phyloP scores from a whole-genome alignment of 2,797 vertebrate genomes.

The Hapalemur alaotrensis region DNA sequence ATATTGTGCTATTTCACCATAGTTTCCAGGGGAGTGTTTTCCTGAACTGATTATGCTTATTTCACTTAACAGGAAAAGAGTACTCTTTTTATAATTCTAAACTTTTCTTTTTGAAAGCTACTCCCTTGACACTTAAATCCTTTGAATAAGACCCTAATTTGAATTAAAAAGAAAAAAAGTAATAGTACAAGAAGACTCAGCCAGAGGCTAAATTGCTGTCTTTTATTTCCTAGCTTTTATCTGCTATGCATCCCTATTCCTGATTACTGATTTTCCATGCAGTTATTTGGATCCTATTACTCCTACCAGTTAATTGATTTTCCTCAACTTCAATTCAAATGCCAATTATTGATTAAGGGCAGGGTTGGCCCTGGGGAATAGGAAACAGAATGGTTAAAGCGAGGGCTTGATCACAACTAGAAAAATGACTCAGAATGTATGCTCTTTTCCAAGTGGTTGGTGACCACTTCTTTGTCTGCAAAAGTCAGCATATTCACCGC shows the following conservation, averaged over 20 bases:
- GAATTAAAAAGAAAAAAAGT: background rate
- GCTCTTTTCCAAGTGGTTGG: background rate
- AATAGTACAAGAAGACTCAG: background rate
- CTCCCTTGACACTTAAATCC: background rate
- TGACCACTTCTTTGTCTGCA: background rate
- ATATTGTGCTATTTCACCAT: background rate
- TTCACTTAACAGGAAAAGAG: constrained; percentile 4
- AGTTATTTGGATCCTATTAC: background rate
- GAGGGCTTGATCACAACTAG: background rate
- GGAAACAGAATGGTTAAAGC: background rate
- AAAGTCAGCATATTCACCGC: background rate
- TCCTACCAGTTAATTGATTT: background rate
- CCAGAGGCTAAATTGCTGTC: background rate
- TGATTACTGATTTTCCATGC: background rate
- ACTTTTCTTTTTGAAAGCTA: constrained; percentile 7
- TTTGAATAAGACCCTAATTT: background rate
- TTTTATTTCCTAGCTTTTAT: background rate
- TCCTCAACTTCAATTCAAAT: background rate
- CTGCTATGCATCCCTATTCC: background rate
- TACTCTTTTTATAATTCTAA: background rate
- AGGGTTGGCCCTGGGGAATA: background rate
- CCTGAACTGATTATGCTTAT: background rate
- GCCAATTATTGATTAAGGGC: background rate
- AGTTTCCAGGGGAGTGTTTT: background rate
- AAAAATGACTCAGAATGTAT: background rate